Base-by-base conservation (phyloP, 1,140 invertebrate species). In the Archivesica marissinica region DNA sequence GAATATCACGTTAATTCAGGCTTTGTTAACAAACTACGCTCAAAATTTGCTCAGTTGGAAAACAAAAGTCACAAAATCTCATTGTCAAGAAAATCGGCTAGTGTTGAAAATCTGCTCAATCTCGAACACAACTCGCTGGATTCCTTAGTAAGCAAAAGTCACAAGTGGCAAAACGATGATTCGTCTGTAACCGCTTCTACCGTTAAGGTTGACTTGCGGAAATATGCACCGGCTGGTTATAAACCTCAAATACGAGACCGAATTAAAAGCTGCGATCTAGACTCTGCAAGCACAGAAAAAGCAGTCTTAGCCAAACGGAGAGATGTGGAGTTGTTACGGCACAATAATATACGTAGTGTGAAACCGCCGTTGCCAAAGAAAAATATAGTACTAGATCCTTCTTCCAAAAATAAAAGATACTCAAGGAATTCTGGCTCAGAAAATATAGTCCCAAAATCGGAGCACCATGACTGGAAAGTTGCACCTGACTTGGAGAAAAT, bases 1-100 rank as follows among this genome's bases (percentile, higher is more conserved):
- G 92, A 92, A 66, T 93, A 93, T 76, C 88, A 87, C 20, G 91
- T 92, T 30, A 90, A 90, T 28, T 91, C 90, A 23, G 93, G 93
- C 20, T 93, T 93, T 90, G 93, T 93, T 33, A 88, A 91, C 75
- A 93, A 92, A 85, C 85, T 93, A 23, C 77, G 90, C 47, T 88
- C 88, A 66, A 92, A 91, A 84, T 93, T 93, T 86, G 72, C 89
- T 50, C 86, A 88, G 30, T 78, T 92, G n/a, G 75, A 85, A 50
- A 81, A 79, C 44, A 86, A 84, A 66, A 88, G 66, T 6, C 61
- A 76, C 23, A 56, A 44, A 38, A 52, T 76, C 23, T 54, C 61
- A 33, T 86, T 83, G 52, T 68, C 88, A 50, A 90, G 89, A 83
- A 78, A 89, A 17, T 88, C 89, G 44, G 89, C 89, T 41, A 93